Evolutionary conservation across 2,888 invertebrate species (phyloP), one percentile per base, ranked within the genome.

Genomic region (Brenthis hecate): DNA sequence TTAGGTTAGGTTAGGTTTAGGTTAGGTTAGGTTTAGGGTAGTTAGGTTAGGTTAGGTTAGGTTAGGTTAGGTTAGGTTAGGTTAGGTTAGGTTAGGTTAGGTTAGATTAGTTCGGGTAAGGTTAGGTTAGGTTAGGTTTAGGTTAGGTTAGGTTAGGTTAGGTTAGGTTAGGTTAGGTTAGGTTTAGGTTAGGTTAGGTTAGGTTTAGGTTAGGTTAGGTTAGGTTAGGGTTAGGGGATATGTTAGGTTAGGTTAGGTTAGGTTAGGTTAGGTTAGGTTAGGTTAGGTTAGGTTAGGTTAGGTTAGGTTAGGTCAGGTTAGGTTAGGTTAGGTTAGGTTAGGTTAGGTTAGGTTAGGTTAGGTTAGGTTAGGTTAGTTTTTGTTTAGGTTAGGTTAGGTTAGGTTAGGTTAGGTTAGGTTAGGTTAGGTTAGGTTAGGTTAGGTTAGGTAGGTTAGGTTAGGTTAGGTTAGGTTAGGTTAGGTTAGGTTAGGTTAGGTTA

Each of bases 201-300:
- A n/a, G n/a, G n/a, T n/a, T n/a, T n/a, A n/a, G n/a, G n/a, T n/a
- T n/a, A 69, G 71, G 69, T 72, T 72, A 69, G 69, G 71, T 72
- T 72, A 69, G 69, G 69, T 72, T 71, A 69, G 69, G 68, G 71
- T 68, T 71, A 66, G 69, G 66, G 66, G 16, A 66, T 66, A 69
- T 66, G 69, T 66, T 69, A 69, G 69, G 67, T 69, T 72, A 67
- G 69, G 72, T 72, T 72, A 72, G 72, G 72, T 72, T 72, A 72
- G 72, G 72, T 72, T 72, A 69, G 72, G 69, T 71, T 69, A 69
- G 73, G 68, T 71, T 71, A 68, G 71, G 71, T 71, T 71, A 71
- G 73, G 73, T 71, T 71, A 71, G 71, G 71, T 71, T 70, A 70
- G 73, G 73, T 73, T 73, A 71, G 73, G 73, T 73, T 73, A 73